These are phyloP conservation scores for Saimiri boliviensis DNA, from an alignment of 2,113 vertebrate species.

Conservation along the genomic window DNA sequence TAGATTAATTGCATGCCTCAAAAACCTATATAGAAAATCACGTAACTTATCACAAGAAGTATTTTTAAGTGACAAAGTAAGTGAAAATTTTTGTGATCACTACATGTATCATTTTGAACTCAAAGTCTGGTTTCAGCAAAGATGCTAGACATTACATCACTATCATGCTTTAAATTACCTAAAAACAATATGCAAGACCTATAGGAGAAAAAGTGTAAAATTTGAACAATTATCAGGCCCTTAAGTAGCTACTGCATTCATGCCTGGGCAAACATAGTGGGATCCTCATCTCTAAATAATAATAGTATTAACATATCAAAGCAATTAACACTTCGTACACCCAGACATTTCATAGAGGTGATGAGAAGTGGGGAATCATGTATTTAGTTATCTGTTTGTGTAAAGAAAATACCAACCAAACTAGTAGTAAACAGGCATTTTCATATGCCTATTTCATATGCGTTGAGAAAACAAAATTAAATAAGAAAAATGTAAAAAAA, in stretches of 20 bases:
- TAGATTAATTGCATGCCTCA: not conserved
- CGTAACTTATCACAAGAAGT: not conserved
- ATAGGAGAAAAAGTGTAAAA: not conserved
- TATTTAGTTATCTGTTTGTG: not conserved
- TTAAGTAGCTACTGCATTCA: not conserved
- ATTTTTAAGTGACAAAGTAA: not conserved
- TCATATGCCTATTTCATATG: not conserved
- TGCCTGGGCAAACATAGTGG: not conserved
- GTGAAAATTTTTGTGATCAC: not conserved
- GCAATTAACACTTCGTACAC: not conserved
- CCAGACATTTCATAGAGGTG: not conserved
- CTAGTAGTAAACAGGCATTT: not conserved
- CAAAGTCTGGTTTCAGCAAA: not conserved
- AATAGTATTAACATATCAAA: not conserved
- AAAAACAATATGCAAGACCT: not conserved
- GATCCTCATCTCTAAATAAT: not conserved
- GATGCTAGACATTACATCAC: not conserved
- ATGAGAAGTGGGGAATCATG: not conserved
- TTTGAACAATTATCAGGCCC: not conserved
- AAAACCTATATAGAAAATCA: not conserved
- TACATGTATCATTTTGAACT: not conserved
- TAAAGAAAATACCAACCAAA: not conserved
- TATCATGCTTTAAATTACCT: not conserved
- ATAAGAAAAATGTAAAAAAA: no score
- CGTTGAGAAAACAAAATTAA: not conserved